Evolutionary conservation across 2,888 invertebrate species (phyloP), one percentile per base, ranked within the genome.

Genomic region (Hypercompe scribonia): DNA sequence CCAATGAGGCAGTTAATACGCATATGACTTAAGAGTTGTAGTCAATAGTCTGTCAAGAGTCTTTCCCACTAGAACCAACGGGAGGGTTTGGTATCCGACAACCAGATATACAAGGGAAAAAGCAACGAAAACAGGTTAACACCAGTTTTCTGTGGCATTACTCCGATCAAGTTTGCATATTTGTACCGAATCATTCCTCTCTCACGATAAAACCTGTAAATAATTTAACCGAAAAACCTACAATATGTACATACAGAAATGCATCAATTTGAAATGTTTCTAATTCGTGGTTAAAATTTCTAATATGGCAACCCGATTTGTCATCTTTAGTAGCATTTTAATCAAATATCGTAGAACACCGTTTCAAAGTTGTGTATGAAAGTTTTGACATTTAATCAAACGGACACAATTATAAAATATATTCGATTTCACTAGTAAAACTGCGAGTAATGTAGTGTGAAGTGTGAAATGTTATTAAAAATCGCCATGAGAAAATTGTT

Each of bases 401-500:
- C 33, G 33, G 21, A n/a, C 28, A 36, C 21, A 15, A n/a, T 54
- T 24, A 10, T 50, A n/a, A n/a, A n/a, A n/a, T 50, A n/a, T n/a
- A 39, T 63, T 36, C 21, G 8, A 61, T 33, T 69, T 21, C 15
- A 63, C 42, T 42, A 31, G 68, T 72, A 64, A 68, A 50, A 54
- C 72, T 64, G 28, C 24, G n/a, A 70, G 28, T 61, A 64, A 42
- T 61, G 5, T 31, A n/a, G 61, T 70, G 34, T 70, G 61, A 68
- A 72, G 31, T 68, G 68, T 68, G 33, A 72, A 72, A 68, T 68
- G 33, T 33, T 68, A 36, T 68, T 15, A 10, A 36, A 42, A 50
- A 68, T 46, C 54, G 36, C 18, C 63, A 67, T 72, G 72, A 33
- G 67, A 71, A 72, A 10, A 46, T 58, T 31, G 21, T 42, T 33